Conservation (phyloP, 1,140 invertebrate species). For the Sycophila sp. region DNA sequence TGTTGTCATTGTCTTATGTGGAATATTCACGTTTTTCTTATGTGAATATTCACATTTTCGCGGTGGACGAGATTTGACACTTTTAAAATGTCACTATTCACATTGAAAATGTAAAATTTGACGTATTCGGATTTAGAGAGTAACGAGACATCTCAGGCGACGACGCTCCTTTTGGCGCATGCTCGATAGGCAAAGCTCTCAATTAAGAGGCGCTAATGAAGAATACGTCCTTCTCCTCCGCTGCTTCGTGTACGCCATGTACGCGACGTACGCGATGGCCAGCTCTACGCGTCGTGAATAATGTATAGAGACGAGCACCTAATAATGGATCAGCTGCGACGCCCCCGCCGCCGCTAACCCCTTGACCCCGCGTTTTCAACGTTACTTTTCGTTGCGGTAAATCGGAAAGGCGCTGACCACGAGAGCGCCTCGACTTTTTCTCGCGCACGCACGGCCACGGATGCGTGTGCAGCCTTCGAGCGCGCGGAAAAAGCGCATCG, state of each 20-base stretch:
- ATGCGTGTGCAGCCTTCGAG: conserved; percentile 25
- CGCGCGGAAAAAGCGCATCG: conserved; percentile 18
- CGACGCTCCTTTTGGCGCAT: too few relatives aligned
- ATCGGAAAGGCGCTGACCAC: too few relatives aligned
- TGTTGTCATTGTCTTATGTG: too few relatives aligned
- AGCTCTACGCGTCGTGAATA: conserved; percentile 1
- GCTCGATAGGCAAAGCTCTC: not conserved
- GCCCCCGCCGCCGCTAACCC: conserved; percentile 1
- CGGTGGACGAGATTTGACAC: too few relatives aligned
- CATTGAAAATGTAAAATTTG: too few relatives aligned
- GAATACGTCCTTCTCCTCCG: conserved; percentile 26
- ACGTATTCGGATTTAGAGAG: too few relatives aligned
- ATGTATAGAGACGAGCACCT: conserved; percentile 3
- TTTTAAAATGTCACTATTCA: too few relatives aligned
- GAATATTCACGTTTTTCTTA: too few relatives aligned
- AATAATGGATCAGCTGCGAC: conserved; percentile 32
- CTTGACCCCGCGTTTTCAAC: conserved; percentile 3
- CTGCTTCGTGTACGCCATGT: not conserved
- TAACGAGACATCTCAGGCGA: too few relatives aligned
- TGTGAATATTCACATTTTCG: too few relatives aligned
- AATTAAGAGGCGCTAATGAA: conserved; percentile 42
- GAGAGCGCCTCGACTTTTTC: too few relatives aligned
- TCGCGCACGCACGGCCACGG: too few relatives aligned
- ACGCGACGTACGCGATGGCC: not conserved
- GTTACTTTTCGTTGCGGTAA: not conserved